Percentiles rank a stretch among this genome's conserved stretches.
Conservation (phyloP, 2,797 vertebrate genomes). For the Chelidonichthys spinosus region DNA sequence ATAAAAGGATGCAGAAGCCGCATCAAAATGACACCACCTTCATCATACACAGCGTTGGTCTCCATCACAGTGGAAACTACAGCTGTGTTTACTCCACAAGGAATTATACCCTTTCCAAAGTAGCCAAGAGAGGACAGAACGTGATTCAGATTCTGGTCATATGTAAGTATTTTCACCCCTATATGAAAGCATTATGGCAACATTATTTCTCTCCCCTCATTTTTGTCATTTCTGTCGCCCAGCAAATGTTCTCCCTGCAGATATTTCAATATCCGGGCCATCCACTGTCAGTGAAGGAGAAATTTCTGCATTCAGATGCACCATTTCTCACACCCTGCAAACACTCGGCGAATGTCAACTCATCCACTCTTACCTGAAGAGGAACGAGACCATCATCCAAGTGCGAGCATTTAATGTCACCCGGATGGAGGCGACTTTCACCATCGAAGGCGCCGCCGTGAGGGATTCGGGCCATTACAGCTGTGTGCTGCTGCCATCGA, state of each 20-base stretch:
- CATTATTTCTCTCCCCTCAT: slow-evolving; percentile 9
- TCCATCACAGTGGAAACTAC: slow-evolving; percentile 47
- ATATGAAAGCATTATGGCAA: background rate
- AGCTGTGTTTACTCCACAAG: slow-evolving; percentile 50
- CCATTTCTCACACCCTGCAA: slow-evolving; percentile 29
- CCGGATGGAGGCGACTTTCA: slow-evolving; percentile 42
- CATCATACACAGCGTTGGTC: background rate
- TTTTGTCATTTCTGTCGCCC: slow-evolving; percentile 12
- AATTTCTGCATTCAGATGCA: slow-evolving; percentile 43
- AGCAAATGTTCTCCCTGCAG: slow-evolving; percentile 61
- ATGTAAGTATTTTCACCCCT: slow-evolving; percentile 36
- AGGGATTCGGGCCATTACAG: slow-evolving; percentile 57
- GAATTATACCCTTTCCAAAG: fast-evolving
- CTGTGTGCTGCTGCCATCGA: slow-evolving; percentile 59
- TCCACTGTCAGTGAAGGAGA: slow-evolving; percentile 33
- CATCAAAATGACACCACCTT: slow-evolving; percentile 29
- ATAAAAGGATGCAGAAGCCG: fast-evolving
- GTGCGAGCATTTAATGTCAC: slow-evolving; percentile 45
- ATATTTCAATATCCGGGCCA: slow-evolving; percentile 29
- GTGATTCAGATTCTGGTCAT: slow-evolving; percentile 50
- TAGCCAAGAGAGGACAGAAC: background rate
- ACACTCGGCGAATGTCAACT: slow-evolving; percentile 30
- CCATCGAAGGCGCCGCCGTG: slow-evolving; percentile 3
- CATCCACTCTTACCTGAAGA: slow-evolving; percentile 55
- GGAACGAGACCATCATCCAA: slow-evolving; percentile 30